Evolutionary conservation across 2,797 vertebrate genomes (phyloP).

Genomic region (Syncerus caffer): DNA sequence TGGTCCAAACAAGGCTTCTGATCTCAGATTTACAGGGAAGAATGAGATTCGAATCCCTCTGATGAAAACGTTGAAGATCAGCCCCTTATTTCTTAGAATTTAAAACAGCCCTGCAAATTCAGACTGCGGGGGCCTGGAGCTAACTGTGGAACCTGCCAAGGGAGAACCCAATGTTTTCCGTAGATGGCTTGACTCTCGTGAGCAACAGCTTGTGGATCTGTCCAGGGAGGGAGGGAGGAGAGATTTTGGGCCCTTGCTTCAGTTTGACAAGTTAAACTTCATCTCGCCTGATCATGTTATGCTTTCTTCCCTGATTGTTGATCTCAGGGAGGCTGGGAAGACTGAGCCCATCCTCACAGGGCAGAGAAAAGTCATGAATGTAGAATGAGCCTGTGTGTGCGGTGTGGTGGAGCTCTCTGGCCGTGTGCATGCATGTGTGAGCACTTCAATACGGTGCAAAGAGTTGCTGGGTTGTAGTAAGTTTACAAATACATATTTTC

Average conservation of each 20-base stretch:
- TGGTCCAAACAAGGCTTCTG: not conserved
- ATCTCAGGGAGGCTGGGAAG: not conserved
- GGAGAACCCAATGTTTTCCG: rapidly evolving
- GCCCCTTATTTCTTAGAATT: not conserved
- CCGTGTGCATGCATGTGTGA: not conserved
- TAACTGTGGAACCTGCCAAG: not conserved
- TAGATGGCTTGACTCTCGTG: rapidly evolving
- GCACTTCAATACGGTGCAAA: not conserved
- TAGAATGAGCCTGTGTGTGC: not conserved
- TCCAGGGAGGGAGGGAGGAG: not conserved
- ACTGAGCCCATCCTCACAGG: too few species aligned
- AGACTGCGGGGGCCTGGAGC: not conserved
- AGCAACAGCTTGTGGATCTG: too few species aligned
- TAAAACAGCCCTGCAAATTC: not conserved
- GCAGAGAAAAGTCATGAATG: not conserved
- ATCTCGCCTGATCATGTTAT: not conserved
- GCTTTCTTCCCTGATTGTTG: not conserved
- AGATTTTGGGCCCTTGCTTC: not conserved
- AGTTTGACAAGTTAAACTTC: not conserved
- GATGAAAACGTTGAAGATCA: not conserved
- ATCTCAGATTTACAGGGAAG: not conserved
- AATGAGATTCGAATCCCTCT: not conserved
- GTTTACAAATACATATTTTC: not conserved
- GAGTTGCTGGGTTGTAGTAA: not conserved
- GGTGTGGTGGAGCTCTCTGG: not conserved